phyloP scores from a whole-genome alignment of 2,113 vertebrate species.

The Bubalus kerabau region DNA sequence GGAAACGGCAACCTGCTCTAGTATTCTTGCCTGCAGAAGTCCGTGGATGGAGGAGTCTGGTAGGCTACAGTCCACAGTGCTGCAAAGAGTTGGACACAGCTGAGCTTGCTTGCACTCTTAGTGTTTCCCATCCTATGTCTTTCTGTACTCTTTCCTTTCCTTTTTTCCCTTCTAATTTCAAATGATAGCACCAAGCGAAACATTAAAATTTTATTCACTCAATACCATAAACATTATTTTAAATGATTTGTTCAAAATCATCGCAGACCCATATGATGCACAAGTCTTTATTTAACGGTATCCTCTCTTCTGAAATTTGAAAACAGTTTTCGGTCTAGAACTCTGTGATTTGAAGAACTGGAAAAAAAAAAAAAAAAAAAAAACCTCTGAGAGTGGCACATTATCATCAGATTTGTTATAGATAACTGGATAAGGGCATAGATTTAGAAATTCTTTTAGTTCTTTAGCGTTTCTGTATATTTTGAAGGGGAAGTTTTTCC shows the following conservation, averaged over 20 bases:
- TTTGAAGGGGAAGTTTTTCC: background rate
- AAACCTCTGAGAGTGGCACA: background rate
- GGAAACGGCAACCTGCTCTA: background rate
- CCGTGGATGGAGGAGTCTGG: background rate
- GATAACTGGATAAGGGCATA: background rate
- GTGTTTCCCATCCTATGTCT: background rate
- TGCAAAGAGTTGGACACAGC: background rate
- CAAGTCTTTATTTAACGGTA: conserved; percentile 30
- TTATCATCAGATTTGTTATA: conserved; percentile 10
- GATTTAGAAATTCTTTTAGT: conserved; percentile 30
- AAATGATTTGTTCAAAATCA: conserved; percentile 25
- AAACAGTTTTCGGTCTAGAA: background rate
- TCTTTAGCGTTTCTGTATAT: background rate
- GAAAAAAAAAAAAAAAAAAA: no score
- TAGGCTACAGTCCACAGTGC: background rate
- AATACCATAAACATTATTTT: conserved; percentile 14
- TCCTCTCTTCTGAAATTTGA: background rate
- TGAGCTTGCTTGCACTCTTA: background rate
- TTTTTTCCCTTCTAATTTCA: background rate
- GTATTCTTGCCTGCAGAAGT: background rate
- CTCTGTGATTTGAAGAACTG: background rate
- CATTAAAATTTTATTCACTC: conserved; percentile 24
- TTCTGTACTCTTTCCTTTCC: background rate
- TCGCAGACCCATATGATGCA: background rate
- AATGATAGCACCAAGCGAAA: background rate